Conservation (phyloP, 1,140 invertebrate genomes). For the Drosophila hydei region DNA sequence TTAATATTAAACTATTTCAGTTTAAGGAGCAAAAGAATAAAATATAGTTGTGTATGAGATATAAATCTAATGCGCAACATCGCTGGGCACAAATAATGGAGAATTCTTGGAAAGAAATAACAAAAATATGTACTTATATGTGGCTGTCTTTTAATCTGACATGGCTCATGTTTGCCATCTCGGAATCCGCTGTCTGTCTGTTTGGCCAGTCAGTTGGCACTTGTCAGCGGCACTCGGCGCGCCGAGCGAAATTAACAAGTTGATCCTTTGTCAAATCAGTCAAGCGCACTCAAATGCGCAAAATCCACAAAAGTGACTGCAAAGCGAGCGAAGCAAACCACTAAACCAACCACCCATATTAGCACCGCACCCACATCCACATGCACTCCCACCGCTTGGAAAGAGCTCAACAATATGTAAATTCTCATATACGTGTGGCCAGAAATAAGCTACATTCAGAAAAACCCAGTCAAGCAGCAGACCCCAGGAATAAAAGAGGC, state of each 20-base stretch:
- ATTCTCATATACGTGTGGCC: conserved; percentile 33
- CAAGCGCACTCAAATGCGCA: conserved; percentile 58
- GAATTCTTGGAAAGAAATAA: neutral
- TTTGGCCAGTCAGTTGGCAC: conserved; percentile 31
- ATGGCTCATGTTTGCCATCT: conserved; percentile 29
- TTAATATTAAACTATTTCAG: too few species aligned
- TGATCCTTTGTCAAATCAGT: conserved; percentile 78
- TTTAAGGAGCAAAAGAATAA: too few species aligned
- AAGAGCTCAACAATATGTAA: conserved; percentile 43
- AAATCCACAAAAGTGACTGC: conserved; percentile 57
- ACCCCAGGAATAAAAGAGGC: neutral
- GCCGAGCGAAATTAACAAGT: conserved; percentile 64
- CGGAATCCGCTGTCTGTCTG: conserved; percentile 18
- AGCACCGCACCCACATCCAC: neutral
- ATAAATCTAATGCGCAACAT: too few species aligned
- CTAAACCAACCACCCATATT: conserved; percentile 15
- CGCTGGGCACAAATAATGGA: neutral
- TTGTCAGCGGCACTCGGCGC: conserved; percentile 47
- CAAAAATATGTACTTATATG: neutral
- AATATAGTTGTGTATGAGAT: too few species aligned
- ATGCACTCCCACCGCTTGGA: neutral
- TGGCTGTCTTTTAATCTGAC: conserved; percentile 20
- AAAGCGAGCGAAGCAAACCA: conserved; percentile 22
- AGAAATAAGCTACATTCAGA: conserved; percentile 40
- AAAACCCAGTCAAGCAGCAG: conserved; percentile 3